A percentile compares a stretch with the other conserved stretches of the same genome.
Evolutionary conservation across 2,797 vertebrate genomes (phyloP).

Genomic region (Lacerta agilis): DNA sequence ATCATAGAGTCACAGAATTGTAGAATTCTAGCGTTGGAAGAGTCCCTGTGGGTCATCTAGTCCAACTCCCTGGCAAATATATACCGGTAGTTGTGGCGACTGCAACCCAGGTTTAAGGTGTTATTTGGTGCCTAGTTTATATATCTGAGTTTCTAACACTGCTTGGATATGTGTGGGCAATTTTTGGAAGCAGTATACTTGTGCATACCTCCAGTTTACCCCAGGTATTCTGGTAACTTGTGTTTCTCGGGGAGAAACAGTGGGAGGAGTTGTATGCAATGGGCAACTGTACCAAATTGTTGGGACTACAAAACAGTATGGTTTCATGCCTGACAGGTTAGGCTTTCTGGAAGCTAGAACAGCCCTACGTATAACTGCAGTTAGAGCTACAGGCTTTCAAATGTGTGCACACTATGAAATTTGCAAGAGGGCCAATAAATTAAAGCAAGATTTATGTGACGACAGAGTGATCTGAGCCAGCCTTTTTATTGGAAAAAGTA

Average conservation of each 20-base stretch:
- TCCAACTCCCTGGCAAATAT: too few relatives aligned
- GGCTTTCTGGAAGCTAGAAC: neutral
- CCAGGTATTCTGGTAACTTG: neutral
- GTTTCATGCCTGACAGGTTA: neutral
- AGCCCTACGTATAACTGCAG: neutral
- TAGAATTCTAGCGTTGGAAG: too few relatives aligned
- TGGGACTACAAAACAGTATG: neutral
- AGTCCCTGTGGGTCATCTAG: too few relatives aligned
- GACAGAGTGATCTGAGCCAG: accelerated
- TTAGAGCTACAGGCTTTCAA: neutral
- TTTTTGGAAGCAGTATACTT: too few relatives aligned
- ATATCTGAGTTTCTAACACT: too few relatives aligned
- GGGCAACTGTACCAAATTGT: neutral
- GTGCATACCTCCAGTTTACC: neutral
- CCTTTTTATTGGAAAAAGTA: neutral
- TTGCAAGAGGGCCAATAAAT: neutral
- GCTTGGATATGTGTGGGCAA: neutral
- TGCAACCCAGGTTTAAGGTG: too few relatives aligned
- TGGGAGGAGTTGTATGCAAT: neutral
- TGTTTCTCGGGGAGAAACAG: neutral
- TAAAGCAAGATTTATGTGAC: slow-evolving; percentile 11
- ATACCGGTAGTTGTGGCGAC: too few relatives aligned
- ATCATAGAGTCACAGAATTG: too few relatives aligned
- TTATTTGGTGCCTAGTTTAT: too few relatives aligned
- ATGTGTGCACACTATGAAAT: neutral